These are phyloP conservation scores for Plagiodera versicolora DNA, from an alignment of 2,888 invertebrate species.

Conservation along the genomic window DNA sequence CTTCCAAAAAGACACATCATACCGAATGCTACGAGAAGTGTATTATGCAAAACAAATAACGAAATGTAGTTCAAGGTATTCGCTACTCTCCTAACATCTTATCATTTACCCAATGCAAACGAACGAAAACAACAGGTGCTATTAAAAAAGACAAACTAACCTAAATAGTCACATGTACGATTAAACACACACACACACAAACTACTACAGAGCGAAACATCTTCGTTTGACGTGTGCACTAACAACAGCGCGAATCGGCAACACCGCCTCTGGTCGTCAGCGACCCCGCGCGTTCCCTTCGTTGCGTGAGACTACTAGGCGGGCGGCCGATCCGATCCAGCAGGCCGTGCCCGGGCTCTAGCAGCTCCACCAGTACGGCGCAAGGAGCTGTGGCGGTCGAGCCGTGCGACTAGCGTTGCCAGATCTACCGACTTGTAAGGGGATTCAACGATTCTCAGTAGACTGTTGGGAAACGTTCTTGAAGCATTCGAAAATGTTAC, in stretches of 20 bases:
- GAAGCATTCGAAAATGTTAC: too few relatives aligned
- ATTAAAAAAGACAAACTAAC: slow-evolving; percentile 35
- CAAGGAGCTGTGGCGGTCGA: not conserved
- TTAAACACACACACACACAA: slow-evolving; percentile 3
- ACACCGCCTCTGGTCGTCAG: not conserved
- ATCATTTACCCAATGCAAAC: not conserved
- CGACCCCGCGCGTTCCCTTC: not conserved
- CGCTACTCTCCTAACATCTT: not conserved
- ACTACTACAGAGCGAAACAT: not conserved
- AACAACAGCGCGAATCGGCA: not conserved
- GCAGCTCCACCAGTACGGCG: slow-evolving; percentile 3
- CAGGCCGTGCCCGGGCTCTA: slow-evolving; percentile 11
- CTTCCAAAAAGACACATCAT: not conserved
- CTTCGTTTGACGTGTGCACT: not conserved
- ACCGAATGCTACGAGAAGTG: not conserved
- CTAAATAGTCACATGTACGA: slow-evolving; percentile 38
- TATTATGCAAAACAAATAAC: not conserved
- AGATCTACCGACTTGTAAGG: not conserved
- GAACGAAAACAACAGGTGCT: slow-evolving; percentile 34
- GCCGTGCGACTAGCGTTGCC: not conserved
- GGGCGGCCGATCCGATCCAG: slow-evolving; percentile 3
- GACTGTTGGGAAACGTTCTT: too few relatives aligned
- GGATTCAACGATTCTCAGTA: not conserved
- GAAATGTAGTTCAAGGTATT: not conserved
- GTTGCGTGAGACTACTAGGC: not conserved